Evolutionary conservation across 1,140 invertebrate genomes (phyloP).

Genomic region (Microplitis demolitor): DNA sequence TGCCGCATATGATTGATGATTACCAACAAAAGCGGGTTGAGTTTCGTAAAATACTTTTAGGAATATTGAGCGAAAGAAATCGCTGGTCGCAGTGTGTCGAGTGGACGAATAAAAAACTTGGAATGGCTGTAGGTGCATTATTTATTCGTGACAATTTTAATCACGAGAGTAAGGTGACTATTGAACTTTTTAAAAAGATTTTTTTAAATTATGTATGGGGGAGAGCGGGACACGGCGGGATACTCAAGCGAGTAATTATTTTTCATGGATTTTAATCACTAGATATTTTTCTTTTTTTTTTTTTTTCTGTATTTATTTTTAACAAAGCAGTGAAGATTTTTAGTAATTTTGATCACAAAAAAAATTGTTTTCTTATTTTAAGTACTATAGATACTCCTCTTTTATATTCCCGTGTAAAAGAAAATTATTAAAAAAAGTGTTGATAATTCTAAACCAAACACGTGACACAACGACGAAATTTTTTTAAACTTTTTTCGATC

Average conservation of each 20-base stretch:
- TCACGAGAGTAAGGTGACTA: conserved; percentile 75
- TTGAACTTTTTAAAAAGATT: background rate
- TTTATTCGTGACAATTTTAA: conserved; percentile 85
- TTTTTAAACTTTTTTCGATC: too few species aligned
- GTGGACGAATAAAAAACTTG: conserved; percentile 84
- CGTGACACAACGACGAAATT: too few species aligned
- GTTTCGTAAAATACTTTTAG: conserved; percentile 80
- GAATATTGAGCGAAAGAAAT: conserved; percentile 75
- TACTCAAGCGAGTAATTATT: too few species aligned
- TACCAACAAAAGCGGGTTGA: conserved; percentile 78
- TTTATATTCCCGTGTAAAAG: too few species aligned
- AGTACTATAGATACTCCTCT: too few species aligned
- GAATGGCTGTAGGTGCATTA: conserved; percentile 81
- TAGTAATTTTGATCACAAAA: too few species aligned
- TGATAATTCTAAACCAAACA: too few species aligned
- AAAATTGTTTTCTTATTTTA: too few species aligned
- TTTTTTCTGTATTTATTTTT: background rate
- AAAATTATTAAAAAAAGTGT: too few species aligned
- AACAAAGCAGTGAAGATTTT: too few species aligned
- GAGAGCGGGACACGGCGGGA: too few species aligned
- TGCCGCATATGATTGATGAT: conserved; percentile 81
- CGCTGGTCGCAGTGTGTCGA: conserved; percentile 85
- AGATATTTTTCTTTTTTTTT: background rate
- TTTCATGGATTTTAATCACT: background rate
- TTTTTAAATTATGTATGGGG: too few species aligned